Evolutionary conservation across 2,888 invertebrate species (phyloP).

Genomic region (Phengaris alcon): DNA sequence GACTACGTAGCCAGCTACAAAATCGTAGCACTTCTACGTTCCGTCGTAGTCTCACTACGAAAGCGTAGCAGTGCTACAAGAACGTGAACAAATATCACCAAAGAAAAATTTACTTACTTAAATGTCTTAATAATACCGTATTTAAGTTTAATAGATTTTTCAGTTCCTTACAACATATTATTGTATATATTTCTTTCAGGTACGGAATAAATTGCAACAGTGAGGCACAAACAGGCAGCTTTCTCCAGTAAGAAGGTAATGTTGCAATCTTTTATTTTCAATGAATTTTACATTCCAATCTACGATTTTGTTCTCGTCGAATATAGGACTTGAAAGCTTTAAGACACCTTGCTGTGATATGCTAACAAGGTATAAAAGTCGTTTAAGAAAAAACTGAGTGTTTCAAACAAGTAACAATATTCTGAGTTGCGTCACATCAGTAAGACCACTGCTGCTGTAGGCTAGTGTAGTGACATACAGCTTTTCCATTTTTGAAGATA

Average conservation of each 20-base stretch:
- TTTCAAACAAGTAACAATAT: too few relatives aligned
- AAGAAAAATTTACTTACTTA: background rate
- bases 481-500: too few relatives aligned
- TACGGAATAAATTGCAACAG: slow-evolving; percentile 22
- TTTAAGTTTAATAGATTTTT: too few relatives aligned
- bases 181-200: background rate
- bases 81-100: background rate
- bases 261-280: background rate
- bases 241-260: slow-evolving; percentile 22
- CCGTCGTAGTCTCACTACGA: background rate
- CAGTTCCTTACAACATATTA: background rate
- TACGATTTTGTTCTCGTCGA: too few relatives aligned
- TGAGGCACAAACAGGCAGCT: slow-evolving; percentile 6
- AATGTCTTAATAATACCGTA: background rate
- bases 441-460: too few relatives aligned
- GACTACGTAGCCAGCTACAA: background rate
- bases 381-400: too few relatives aligned
- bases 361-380: too few relatives aligned
- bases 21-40: background rate
- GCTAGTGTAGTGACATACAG: too few relatives aligned
- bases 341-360: too few relatives aligned
- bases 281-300: background rate
- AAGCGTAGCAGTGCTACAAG: background rate
- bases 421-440: too few relatives aligned
- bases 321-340: too few relatives aligned